Conservation (phyloP, 2,113 vertebrate genomes). For the Morone chrysops region DNA sequence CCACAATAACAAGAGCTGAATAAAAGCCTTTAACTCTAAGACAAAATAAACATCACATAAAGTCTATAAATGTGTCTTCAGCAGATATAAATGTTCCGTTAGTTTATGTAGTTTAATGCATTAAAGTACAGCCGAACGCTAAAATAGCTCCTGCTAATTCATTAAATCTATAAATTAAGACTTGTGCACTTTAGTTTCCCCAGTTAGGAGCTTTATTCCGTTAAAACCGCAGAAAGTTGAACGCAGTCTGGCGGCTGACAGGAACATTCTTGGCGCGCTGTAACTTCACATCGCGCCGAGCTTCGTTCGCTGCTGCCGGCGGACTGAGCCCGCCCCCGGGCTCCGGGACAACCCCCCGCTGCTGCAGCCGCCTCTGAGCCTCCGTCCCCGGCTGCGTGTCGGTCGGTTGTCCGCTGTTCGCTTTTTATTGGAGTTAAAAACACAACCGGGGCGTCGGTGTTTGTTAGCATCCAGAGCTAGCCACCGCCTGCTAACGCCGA, state of each 20-base stretch:
- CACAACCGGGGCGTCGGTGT: no score
- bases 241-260: neutral
- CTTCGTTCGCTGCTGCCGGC: neutral
- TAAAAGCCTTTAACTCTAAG: no score
- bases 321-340: neutral
- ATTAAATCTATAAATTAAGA: neutral
- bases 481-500: slow-evolving; percentile 32
- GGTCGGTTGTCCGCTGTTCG: fast-evolving
- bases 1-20: no score
- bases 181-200: neutral
- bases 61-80: no score
- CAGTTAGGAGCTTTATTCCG: no score
- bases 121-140: neutral
- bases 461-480: no score
- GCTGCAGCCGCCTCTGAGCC: fast-evolving
- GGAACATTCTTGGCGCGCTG: slow-evolving; percentile 24
- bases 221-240: no score
- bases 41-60: no score
- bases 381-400: fast-evolving
- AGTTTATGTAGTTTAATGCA: neutral
- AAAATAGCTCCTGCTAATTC: neutral
- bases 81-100: neutral
- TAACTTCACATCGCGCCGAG: slow-evolving; percentile 14
- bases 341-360: fast-evolving
- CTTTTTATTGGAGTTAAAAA: neutral